phyloP scores from a whole-genome alignment of 2,888 invertebrate genomes.

The Mimachlamys varia region DNA sequence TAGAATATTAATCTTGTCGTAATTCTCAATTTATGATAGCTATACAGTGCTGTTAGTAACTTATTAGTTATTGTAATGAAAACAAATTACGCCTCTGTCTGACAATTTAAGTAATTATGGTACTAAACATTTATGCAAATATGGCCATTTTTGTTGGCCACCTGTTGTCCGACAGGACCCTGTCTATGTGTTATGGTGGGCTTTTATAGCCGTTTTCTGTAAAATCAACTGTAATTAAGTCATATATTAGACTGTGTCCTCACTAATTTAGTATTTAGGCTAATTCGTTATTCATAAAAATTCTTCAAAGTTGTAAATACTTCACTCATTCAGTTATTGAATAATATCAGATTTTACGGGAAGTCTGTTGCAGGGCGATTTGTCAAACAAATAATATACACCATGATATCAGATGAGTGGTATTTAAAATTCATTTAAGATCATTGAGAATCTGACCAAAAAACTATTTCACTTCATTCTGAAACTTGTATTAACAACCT shows the following conservation, averaged over 20 bases:
- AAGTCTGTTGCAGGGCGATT: too few relatives aligned
- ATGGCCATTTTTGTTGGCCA: background rate
- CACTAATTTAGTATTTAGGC: background rate
- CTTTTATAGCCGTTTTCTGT: background rate
- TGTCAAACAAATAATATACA: background rate
- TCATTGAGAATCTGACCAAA: background rate
- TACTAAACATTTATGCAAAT: background rate
- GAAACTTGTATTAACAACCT: too few relatives aligned
- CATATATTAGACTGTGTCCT: background rate
- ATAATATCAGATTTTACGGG: background rate
- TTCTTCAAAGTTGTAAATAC: too few relatives aligned
- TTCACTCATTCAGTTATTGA: background rate
- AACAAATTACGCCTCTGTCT: background rate
- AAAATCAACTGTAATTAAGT: background rate
- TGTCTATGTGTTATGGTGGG: background rate
- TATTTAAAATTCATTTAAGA: background rate
- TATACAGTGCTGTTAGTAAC: background rate
- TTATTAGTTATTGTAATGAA: slow-evolving; percentile 15
- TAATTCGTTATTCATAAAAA: background rate
- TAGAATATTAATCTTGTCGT: background rate
- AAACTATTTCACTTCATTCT: too few relatives aligned
- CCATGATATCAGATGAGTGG: background rate
- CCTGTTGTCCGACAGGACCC: background rate
- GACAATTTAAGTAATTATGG: slow-evolving; percentile 26
- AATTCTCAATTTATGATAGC: background rate